phyloP scores from a whole-genome alignment of 2,113 vertebrate species.

The Pachyramphus minor region DNA sequence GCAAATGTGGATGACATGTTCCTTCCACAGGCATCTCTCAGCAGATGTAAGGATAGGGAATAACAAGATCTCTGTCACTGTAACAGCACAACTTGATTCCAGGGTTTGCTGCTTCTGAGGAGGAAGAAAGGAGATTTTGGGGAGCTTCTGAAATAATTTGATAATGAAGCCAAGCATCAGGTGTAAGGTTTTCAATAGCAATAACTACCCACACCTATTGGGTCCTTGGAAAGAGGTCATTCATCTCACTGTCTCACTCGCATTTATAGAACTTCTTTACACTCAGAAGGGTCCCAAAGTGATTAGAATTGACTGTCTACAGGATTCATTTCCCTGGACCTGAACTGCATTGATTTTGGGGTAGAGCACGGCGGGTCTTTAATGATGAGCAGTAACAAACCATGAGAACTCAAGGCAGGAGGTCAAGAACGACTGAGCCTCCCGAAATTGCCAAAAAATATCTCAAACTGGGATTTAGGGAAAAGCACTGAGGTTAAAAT shows the following conservation, averaged over 20 bases:
- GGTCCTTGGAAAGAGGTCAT: not conserved
- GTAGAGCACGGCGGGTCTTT: not conserved
- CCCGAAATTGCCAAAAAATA: not conserved
- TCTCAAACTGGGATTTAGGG: not conserved
- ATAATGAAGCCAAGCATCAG: not conserved
- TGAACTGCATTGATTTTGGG: constrained; percentile 5
- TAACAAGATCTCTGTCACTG: not conserved
- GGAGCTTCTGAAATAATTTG: not conserved
- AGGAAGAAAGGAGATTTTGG: not conserved
- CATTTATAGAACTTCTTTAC: not conserved
- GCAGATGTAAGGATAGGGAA: not conserved
- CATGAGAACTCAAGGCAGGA: not conserved
- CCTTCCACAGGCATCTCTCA: not conserved
- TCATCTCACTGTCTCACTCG: not conserved
- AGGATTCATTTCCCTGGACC: constrained; percentile 48
- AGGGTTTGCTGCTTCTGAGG: not conserved
- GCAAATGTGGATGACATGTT: fast-evolving
- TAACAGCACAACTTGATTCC: not conserved
- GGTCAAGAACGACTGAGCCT: not conserved
- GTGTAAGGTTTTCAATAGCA: not conserved
- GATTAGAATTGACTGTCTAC: constrained; percentile 9
- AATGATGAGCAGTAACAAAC: not conserved
- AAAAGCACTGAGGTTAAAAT: not conserved
- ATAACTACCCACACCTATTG: not conserved
- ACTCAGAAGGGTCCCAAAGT: constrained; percentile 17